A percentile compares a stretch with the other conserved stretches of the same genome.
Conservation (phyloP, 2,113 vertebrate genomes). For the Castor canadensis region DNA sequence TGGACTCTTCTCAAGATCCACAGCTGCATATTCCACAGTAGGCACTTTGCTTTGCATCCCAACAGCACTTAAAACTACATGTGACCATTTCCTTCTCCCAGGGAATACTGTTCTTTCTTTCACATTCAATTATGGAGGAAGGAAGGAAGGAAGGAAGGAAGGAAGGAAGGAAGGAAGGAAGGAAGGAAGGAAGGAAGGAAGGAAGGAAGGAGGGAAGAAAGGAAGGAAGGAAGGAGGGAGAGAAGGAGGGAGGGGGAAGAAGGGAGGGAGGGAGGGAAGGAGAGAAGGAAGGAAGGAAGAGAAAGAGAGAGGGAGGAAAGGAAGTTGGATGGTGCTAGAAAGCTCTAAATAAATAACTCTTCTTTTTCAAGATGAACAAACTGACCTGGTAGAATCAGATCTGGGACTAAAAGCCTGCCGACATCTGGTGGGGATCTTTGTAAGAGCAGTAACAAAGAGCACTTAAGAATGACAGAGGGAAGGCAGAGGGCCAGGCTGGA, state of each 20-base stretch:
- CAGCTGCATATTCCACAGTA: not conserved
- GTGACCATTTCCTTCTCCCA: not conserved
- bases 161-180: not conserved
- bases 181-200: too few relatives aligned
- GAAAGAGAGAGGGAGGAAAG: not conserved
- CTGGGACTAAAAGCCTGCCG: not conserved
- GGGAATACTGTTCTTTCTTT: not conserved
- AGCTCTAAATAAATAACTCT: not conserved
- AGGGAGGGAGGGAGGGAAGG: too few relatives aligned
- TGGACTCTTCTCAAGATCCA: not conserved
- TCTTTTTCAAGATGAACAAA: not conserved
- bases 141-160: not conserved
- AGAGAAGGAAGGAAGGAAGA: too few relatives aligned
- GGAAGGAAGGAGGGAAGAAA: not conserved
- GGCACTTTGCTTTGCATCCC: not conserved
- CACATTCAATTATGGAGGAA: not conserved
- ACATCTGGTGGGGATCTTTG: conserved; percentile 42
- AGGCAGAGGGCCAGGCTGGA: conserved; percentile 36
- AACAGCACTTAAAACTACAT: not conserved
- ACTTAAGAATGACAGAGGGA: not conserved
- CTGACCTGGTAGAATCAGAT: not conserved
- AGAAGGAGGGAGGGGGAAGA: not conserved
- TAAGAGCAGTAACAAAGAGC: not conserved
- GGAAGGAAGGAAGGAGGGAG: not conserved
- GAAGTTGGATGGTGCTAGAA: not conserved